Conservation (phyloP, 2,888 invertebrate species). For the Cosmopolites sordidus region DNA sequence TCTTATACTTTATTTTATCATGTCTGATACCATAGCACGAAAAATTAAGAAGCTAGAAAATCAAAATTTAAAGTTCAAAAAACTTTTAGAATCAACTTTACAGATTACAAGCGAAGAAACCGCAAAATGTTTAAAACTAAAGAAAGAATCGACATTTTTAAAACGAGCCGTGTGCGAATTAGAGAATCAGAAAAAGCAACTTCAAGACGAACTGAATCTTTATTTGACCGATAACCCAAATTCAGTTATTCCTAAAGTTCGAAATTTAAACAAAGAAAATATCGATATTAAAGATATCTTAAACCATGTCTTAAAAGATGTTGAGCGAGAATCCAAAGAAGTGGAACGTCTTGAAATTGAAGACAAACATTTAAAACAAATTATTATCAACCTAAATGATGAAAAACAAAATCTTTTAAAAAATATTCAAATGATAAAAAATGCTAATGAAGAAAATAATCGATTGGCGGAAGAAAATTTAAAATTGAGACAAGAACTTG, state of each 20-base stretch:
- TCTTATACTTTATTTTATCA: neutral
- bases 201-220: constrained; percentile 26
- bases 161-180: constrained; percentile 24
- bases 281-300: constrained; percentile 26
- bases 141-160: constrained; percentile 25
- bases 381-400: constrained; percentile 26
- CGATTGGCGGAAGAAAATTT: constrained; percentile 22
- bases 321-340: constrained; percentile 25
- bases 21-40: constrained; percentile 25
- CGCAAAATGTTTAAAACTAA: constrained; percentile 14
- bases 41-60: constrained; percentile 31
- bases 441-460: constrained; percentile 24
- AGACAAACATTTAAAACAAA: constrained; percentile 24
- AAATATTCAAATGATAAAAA: constrained; percentile 21
- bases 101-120: constrained; percentile 29
- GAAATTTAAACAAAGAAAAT: constrained; percentile 25
- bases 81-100: constrained; percentile 28
- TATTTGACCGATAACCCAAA: constrained; percentile 15
- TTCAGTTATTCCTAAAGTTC: constrained; percentile 5
- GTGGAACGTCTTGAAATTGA: constrained; percentile 24
- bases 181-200: constrained; percentile 29
- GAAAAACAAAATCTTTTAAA: constrained; percentile 21
- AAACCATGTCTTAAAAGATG: constrained; percentile 25
- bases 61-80: constrained; percentile 29
- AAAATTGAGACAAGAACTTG: constrained; percentile 27